Evolutionary conservation across 2,888 invertebrate species (phyloP).

Genomic region (Melitaea athalia): DNA sequence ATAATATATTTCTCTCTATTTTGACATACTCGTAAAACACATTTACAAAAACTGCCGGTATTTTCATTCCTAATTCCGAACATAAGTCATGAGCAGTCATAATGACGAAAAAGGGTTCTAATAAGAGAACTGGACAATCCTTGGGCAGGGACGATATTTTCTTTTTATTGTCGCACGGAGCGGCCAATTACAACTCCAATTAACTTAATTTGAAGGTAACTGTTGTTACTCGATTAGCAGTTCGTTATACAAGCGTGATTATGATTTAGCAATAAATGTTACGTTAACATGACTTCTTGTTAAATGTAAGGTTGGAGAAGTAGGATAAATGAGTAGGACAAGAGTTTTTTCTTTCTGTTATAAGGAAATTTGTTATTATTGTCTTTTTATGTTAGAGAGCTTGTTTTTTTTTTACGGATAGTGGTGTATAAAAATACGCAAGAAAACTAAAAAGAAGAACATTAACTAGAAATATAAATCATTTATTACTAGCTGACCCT

Average conservation of each 20-base stretch:
- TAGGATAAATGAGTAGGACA: too few relatives aligned
- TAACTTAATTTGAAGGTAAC: constrained; percentile 72
- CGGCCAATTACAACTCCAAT: constrained; percentile 72
- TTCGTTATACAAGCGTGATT: constrained; percentile 42
- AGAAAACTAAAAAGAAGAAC: too few relatives aligned
- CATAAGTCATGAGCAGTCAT: constrained; percentile 21
- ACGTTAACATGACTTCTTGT: background rate
- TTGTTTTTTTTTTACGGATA: too few relatives aligned
- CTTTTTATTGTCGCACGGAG: constrained; percentile 64
- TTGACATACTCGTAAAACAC: background rate
- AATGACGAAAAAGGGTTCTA: constrained; percentile 26
- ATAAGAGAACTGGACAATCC: constrained; percentile 35
- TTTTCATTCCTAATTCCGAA: constrained; percentile 13
- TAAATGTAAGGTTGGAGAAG: too few relatives aligned
- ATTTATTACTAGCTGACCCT: too few relatives aligned
- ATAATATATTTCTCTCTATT: background rate
- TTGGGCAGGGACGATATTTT: constrained; percentile 62
- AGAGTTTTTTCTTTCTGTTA: too few relatives aligned
- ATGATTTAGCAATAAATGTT: constrained; percentile 1
- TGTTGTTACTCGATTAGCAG: constrained; percentile 55
- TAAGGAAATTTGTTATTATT: too few relatives aligned
- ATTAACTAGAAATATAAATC: too few relatives aligned
- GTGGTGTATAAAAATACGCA: too few relatives aligned
- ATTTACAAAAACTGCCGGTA: background rate
- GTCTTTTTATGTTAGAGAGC: too few relatives aligned